Base-by-base conservation (phyloP, 2,113 vertebrate genomes). In the Apodemus speciosus region DNA sequence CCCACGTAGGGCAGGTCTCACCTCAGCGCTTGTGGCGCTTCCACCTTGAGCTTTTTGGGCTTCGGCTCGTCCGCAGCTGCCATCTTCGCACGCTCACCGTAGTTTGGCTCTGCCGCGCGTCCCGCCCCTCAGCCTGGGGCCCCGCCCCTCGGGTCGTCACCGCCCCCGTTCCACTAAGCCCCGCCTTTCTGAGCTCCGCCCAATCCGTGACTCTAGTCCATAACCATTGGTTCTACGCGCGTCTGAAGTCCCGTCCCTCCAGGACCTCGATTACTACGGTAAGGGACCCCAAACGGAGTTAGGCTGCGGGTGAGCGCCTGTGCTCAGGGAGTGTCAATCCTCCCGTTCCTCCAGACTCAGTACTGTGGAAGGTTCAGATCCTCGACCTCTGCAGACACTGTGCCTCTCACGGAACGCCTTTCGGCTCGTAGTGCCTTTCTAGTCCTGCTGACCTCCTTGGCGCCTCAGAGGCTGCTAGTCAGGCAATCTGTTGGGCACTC, bases 11-110 rank as follows among this genome's bases (percentile, higher is more conserved):
- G 90, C 32, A 49, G 93, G 84, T 95, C 97, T 97, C 96, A 97
- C 97, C 96, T 97, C 94, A 97, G 94, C 87, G 80, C 89, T n/a
- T 1, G 79, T 6, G 87, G 75, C 35, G n/a, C 94, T 58, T 97
- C 96, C 90, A 97, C 96, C 80, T 98, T 98, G 73, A 98, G 97
- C 97, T 98, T 99, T 40, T 93, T 97, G 97, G 98, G 99, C 97
- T 99, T 99, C 3, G 98, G 98, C 96, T 98, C 98, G 0, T 98
- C 99, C 0, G 96, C 98, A 1, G 98, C 98, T 80, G 99, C 98
- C 99, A 99, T 99, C 94, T 95, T 97, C 97, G 46, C 91, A 30
- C 43, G 80, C 93, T 68, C 92, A 76, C 72, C 85, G 51, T 2
- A 71, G 90, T 83, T 43, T 3, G 9, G 88, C 66, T 30, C 73